These are phyloP conservation scores for Drosophila melanosoma DNA, from an alignment of 2,888 invertebrate species.

Conservation along the genomic window DNA sequence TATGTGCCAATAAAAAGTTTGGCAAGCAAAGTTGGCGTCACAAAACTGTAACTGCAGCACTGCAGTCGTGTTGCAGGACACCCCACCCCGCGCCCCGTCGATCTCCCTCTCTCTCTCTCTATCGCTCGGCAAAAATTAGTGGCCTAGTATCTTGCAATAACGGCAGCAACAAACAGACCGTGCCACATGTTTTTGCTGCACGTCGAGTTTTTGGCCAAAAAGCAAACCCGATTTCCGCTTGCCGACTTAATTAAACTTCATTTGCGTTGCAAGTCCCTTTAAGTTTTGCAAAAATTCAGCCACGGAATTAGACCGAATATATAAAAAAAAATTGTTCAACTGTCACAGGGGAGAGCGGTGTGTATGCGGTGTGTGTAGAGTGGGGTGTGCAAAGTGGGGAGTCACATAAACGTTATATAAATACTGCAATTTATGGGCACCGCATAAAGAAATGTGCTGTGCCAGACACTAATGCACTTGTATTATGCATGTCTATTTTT, in stretches of 20 bases:
- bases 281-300: constrained; percentile 18
- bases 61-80: constrained; percentile 22
- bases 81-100: constrained; percentile 3
- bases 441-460: constrained; percentile 73
- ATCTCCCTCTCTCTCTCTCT: not conserved
- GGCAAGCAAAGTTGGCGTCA: constrained; percentile 80
- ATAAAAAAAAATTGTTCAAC: constrained; percentile 46
- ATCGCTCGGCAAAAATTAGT: constrained; percentile 52
- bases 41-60: constrained; percentile 73
- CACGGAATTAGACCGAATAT: constrained; percentile 46
- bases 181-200: constrained; percentile 33
- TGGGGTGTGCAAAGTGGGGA: not conserved
- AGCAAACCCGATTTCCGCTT: constrained; percentile 44
- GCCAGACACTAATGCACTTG: constrained; percentile 76
- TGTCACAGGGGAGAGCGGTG: constrained; percentile 49
- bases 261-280: constrained; percentile 52
- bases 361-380: not conserved
- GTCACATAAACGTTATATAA: constrained; percentile 71
- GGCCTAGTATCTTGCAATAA: constrained; percentile 37
- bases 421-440: constrained; percentile 77
- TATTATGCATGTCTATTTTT: constrained; percentile 68
- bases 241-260: constrained; percentile 74
- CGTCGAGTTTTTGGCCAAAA: constrained; percentile 10
- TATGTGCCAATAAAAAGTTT: constrained; percentile 81
- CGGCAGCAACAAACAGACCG: constrained; percentile 13